Conservation (phyloP, 1,140 invertebrate genomes). For the Dryas iulia region DNA sequence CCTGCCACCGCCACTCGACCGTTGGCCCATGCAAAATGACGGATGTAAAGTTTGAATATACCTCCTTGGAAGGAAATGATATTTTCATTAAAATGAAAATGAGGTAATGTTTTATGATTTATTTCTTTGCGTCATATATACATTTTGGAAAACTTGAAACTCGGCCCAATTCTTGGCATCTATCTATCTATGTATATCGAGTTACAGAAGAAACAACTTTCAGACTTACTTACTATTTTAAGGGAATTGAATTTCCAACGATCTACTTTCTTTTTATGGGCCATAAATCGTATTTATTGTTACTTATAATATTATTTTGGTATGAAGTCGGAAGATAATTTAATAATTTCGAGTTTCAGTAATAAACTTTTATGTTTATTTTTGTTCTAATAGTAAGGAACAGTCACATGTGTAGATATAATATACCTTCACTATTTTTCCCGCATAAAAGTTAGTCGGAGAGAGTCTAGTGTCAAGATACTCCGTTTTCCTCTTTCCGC, state of each 20-base stretch:
- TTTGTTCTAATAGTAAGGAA: neutral
- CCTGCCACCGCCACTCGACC: slow-evolving; percentile 71
- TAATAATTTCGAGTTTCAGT: slow-evolving; percentile 31
- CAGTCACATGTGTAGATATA: neutral
- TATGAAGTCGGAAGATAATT: slow-evolving; percentile 40
- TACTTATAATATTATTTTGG: slow-evolving; percentile 45
- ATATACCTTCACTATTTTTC: no score
- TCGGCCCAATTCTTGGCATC: slow-evolving; percentile 18
- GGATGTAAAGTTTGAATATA: slow-evolving; percentile 80
- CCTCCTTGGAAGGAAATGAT: slow-evolving; percentile 78
- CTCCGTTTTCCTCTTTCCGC: no score
- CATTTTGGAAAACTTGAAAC: slow-evolving; percentile 12
- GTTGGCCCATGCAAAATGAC: slow-evolving; percentile 80
- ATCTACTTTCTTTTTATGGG: slow-evolving; percentile 47
- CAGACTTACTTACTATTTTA: slow-evolving; percentile 39
- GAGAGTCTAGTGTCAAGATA: no score
- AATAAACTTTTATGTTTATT: neutral
- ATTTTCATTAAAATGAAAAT: slow-evolving; percentile 80
- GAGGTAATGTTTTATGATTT: slow-evolving; percentile 69
- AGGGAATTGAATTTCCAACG: slow-evolving; percentile 42
- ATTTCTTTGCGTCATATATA: slow-evolving; percentile 43
- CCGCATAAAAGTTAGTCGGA: no score
- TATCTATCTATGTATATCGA: no score
- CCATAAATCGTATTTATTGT: slow-evolving; percentile 51
- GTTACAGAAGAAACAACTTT: slow-evolving; percentile 25